Evolutionary conservation across 1,140 invertebrate genomes (phyloP).

Genomic region (Hyles euphorbiae): DNA sequence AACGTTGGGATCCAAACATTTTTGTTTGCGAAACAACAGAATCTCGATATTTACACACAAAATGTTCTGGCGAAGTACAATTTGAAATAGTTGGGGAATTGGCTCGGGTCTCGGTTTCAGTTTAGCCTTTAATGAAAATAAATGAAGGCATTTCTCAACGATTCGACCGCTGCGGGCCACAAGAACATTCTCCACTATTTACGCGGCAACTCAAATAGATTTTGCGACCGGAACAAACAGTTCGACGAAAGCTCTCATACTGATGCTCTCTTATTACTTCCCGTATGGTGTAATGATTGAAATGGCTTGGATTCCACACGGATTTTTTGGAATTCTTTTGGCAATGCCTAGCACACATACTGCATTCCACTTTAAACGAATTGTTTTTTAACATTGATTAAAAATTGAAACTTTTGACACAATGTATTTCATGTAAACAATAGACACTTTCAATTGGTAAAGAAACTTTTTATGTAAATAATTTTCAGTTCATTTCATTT

Average conservation of each 20-base stretch:
- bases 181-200: constrained; percentile 21
- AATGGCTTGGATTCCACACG: too few species aligned
- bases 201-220: constrained; percentile 24
- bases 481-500: too few species aligned
- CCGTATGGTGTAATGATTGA: constrained; percentile 9
- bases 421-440: too few species aligned
- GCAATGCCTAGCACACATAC: too few species aligned
- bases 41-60: too few species aligned
- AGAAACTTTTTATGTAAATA: too few species aligned
- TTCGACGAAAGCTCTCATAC: constrained; percentile 18
- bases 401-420: too few species aligned
- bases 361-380: too few species aligned
- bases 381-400: too few species aligned
- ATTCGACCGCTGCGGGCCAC: constrained; percentile 8
- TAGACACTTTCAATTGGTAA: too few species aligned
- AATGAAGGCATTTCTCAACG: constrained; percentile 24
- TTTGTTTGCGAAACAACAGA: too few species aligned
- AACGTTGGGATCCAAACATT: not conserved
- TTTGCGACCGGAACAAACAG: constrained; percentile 23
- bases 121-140: constrained; percentile 26
- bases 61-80: constrained; percentile 1
- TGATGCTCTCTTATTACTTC: constrained; percentile 29
- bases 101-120: constrained; percentile 7
- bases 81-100: constrained; percentile 16
- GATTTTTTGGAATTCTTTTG: too few species aligned